Conservation (phyloP, 2,797 vertebrate species). For the Octomys mimax region DNA sequence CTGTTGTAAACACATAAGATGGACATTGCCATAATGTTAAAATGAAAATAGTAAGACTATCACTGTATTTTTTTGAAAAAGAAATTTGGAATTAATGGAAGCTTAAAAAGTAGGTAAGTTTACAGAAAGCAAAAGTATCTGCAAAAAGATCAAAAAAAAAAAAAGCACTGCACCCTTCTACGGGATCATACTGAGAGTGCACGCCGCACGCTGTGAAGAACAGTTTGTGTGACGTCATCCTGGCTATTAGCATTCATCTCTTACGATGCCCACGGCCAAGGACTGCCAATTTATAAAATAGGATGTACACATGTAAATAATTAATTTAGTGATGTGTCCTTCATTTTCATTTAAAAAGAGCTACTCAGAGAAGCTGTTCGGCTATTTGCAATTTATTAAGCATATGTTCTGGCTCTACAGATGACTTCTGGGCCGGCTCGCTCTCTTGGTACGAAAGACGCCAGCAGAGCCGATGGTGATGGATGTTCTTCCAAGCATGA, state of each 20-base stretch:
- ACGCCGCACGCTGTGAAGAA: not conserved
- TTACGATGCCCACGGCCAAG: conserved; percentile 5
- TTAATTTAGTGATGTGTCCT: conserved; percentile 21
- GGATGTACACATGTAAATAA: conserved; percentile 49
- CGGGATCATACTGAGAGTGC: not conserved
- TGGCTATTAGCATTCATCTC: conserved; percentile 14
- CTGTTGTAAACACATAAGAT: not conserved
- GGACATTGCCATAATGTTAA: not conserved
- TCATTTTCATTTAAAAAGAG: conserved; percentile 65
- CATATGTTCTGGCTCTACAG: not conserved
- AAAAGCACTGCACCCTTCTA: not conserved
- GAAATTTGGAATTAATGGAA: not conserved
- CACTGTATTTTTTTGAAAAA: not conserved
- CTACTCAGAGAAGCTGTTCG: not conserved
- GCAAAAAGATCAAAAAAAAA: not conserved
- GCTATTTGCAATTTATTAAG: conserved; percentile 56
- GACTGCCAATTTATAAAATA: conserved; percentile 42
- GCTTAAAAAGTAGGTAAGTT: not conserved
- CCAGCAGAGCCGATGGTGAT: not conserved
- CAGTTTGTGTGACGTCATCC: not conserved
- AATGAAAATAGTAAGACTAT: not conserved
- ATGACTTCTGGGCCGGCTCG: conserved; percentile 11
- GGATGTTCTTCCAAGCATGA: not conserved
- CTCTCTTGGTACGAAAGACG: not conserved
- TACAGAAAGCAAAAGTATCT: not conserved